Base-by-base conservation (phyloP, 2,797 vertebrate species). In the Pelochelys cantorii region DNA sequence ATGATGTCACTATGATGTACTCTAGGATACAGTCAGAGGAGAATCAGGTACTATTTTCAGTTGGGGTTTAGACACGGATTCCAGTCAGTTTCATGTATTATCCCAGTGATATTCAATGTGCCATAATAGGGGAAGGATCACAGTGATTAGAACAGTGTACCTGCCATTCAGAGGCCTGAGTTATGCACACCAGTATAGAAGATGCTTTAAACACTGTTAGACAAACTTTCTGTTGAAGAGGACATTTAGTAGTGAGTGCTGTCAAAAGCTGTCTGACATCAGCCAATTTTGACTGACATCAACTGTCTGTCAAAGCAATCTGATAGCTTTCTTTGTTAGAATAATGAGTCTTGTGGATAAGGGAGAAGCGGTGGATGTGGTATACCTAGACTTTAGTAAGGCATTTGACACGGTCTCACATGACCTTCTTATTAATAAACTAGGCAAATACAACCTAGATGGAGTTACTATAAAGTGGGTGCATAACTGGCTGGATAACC, bases 31-130 rank as follows among this genome's bases (percentile, higher is more conserved):
- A n/a, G 31, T 14, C 62, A 15, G 15, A n/a, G 31, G 62, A 65
- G 13, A 11, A 23, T 74, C 68, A 4, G 0, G 75, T 90, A 4
- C 29, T 42, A 37, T 42, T 74, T 37, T 6, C 3, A 81, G 27
- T 0, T 34, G 81, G 59, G 90, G 95, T 14, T 55, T 88, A 74
- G 37, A 14, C 60, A 83, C 78, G 83, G 90, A 27, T 83, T 89
- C 34, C 23, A 77, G 11, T 78, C 91, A 86, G 31, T 65, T 31
- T n/a, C 94, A 95, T 96, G 85, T 83, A 37, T 74, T 54, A 1
- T 0, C 92, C 54, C 52, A 11, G 60, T 55, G 12, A 52, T 87
- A 34, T 78, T 12, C 14, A 56, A 20, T 7, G 56, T 20, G 62
- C 79, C 75, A 29, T 84, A 59, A 88, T 74, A 9, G 17, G 27